Evolutionary conservation across 2,888 invertebrate genomes (phyloP).

Genomic region (Chrysomela aeneicollis): DNA sequence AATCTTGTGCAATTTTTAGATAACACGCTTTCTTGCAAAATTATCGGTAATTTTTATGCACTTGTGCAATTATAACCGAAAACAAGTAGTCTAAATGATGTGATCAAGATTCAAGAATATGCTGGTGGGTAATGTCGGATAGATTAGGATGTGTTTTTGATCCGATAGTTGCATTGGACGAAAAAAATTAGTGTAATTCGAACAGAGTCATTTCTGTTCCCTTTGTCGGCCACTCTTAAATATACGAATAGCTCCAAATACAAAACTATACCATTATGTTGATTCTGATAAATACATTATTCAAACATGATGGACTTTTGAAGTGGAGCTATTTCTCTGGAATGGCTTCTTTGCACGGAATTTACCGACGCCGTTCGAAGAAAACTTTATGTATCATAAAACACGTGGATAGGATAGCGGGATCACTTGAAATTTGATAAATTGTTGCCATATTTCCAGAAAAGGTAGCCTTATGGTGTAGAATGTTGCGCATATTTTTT

Average conservation of each 20-base stretch:
- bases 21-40: too few relatives aligned
- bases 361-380: constrained; percentile 2
- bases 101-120: too few relatives aligned
- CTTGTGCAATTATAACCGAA: too few relatives aligned
- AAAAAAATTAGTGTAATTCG: too few relatives aligned
- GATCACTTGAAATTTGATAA: constrained; percentile 5
- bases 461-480: not conserved
- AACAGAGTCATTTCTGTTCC: too few relatives aligned
- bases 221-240: not conserved
- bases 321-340: constrained; percentile 13
- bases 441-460: not conserved
- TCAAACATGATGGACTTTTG: constrained; percentile 19
- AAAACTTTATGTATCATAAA: constrained; percentile 13
- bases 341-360: constrained; percentile 20
- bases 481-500: not conserved
- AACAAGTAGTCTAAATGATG: too few relatives aligned
- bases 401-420: constrained; percentile 2
- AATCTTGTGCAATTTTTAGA: too few relatives aligned
- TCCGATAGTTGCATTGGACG: too few relatives aligned
- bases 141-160: too few relatives aligned
- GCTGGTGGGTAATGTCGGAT: too few relatives aligned
- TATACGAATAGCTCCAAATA: not conserved
- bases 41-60: too few relatives aligned
- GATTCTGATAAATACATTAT: constrained; percentile 22
- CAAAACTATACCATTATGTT: constrained; percentile 7